Evolutionary conservation across 2,797 vertebrate genomes (phyloP).

Genomic region (Sebastes diaconus): DNA sequence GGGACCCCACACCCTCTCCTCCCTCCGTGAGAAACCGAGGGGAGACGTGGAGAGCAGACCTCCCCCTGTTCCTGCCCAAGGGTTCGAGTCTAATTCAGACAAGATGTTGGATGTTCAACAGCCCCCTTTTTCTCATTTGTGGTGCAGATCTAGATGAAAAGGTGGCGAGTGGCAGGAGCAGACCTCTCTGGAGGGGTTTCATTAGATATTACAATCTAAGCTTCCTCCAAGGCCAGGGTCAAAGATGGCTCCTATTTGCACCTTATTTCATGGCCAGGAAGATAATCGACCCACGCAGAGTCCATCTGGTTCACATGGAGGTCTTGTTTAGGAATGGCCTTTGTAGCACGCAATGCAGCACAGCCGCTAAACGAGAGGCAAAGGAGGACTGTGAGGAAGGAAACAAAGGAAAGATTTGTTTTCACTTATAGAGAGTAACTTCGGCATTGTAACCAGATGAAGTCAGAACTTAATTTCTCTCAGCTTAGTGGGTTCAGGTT

Average conservation of each 20-base stretch:
- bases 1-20: constrained; percentile 65
- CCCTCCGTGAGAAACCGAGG: constrained; percentile 64
- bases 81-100: constrained; percentile 73
- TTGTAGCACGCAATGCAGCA: constrained; percentile 60
- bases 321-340: constrained; percentile 62
- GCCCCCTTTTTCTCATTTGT: constrained; percentile 68
- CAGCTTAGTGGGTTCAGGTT: constrained; percentile 24
- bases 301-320: constrained; percentile 79
- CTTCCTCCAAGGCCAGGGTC: constrained; percentile 78
- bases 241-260: constrained; percentile 83
- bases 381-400: constrained; percentile 45
- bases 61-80: constrained; percentile 56
- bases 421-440: constrained; percentile 14
- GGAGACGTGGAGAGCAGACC: constrained; percentile 43
- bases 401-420: constrained; percentile 51
- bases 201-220: constrained; percentile 76
- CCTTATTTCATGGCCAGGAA: constrained; percentile 80
- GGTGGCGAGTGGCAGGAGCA: constrained; percentile 63
- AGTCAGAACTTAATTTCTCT: constrained; percentile 24
- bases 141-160: constrained; percentile 71
- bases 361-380: constrained; percentile 30
- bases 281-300: constrained; percentile 71
- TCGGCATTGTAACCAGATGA: constrained; percentile 11
- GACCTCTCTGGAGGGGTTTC: constrained; percentile 72
- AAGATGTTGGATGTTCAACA: constrained; percentile 77